Conservation (phyloP, 2,113 vertebrate genomes). For the Coregonus clupeaformis region DNA sequence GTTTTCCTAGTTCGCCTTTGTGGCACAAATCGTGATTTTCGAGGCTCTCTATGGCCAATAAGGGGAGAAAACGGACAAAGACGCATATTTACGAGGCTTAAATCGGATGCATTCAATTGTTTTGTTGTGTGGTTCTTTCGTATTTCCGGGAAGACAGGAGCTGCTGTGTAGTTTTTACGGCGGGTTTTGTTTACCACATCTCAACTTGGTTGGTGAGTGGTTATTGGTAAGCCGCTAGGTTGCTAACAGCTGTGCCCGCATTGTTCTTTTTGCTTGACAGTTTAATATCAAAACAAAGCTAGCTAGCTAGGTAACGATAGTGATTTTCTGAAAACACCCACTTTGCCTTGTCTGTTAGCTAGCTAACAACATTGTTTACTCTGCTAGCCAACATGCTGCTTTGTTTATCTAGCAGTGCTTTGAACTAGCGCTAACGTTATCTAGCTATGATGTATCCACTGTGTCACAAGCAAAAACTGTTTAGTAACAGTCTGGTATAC, state of each 20-base stretch:
- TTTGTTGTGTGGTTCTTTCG: conserved; percentile 27
- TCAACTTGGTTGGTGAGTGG: conserved; percentile 66
- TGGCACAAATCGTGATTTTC: conserved; percentile 33
- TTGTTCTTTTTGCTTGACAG: neutral
- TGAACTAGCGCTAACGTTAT: neutral
- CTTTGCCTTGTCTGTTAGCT: neutral
- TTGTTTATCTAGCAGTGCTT: neutral
- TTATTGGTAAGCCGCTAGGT: conserved; percentile 26
- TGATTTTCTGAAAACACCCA: neutral
- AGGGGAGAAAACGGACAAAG: conserved; percentile 11
- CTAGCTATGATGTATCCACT: neutral
- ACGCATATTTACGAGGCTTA: neutral
- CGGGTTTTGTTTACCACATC: conserved; percentile 31
- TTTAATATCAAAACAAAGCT: neutral
- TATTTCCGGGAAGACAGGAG: neutral
- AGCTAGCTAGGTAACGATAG: too few relatives aligned
- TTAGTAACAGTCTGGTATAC: neutral
- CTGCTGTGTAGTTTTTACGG: neutral
- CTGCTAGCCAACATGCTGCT: neutral
- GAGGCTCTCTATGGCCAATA: neutral
- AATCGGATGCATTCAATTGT: neutral
- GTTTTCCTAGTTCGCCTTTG: conserved; percentile 20
- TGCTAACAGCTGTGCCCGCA: neutral
- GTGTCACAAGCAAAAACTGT: neutral
- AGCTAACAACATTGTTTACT: neutral